Evolutionary conservation across 1,140 invertebrate species (phyloP), one percentile per base, ranked within the genome.

Genomic region (Drosophila mojavensis): DNA sequence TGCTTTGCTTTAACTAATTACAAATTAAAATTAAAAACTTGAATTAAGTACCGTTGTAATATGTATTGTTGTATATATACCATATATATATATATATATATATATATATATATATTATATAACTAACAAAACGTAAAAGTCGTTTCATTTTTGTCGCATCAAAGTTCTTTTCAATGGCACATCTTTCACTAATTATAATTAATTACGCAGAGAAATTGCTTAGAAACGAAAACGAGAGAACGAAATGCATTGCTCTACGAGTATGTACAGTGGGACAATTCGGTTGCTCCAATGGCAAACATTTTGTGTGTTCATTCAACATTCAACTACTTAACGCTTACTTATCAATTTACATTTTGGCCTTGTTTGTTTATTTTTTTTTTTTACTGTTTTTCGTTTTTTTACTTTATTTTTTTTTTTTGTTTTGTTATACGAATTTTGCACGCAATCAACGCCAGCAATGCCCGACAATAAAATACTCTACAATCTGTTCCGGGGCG

Each of bases 101-200:
- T 75, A 67, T 62, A 56, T 80, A 24, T 81, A 33, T 81, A 76
- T 77, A 81, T 68, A 73, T 68, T 84, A 85, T 20, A 48, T 7
- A 82, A 79, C 61, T 82, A 83, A 79, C 17, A 71, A 13, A 39
- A 39, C 0, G 11, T 78, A 69, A 79, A 5, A 4, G 28, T 30
- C 28, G 28, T 30, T 67, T 82, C 7, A 7, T 39, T 39, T 83
- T 82, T 82, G 64, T 78, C 55, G 64, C 60, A 86, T 85, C 86
- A 85, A 85, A 81, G 64, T 86, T 79, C 67, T 58, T 79, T 71
- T 75, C 75, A 86, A 85, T 85, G 82, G 82, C 82, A 85, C 82
- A 85, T 88, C 48, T 50, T 76, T 64, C 51, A 24, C 71, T 72
- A 83, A 75, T 56, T 54, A 43, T 65, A 73, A 50, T 59, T 65